Conservation (phyloP, 2,888 invertebrate species). For the Agonum fuliginosum region DNA sequence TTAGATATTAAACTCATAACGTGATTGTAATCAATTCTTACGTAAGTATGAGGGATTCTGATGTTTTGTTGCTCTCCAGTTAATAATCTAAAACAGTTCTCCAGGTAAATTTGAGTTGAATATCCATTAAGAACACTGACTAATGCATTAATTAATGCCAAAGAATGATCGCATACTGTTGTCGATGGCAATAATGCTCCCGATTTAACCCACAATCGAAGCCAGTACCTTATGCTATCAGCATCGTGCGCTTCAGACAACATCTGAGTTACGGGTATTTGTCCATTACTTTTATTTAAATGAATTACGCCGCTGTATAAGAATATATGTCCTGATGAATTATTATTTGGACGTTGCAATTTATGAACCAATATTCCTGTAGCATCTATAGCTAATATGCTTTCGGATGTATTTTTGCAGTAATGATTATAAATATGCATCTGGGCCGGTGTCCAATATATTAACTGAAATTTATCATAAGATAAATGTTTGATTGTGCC, state of each 20-base stretch:
- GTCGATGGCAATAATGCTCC: background rate
- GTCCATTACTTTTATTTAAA: background rate
- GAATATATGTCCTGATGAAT: constrained; percentile 52
- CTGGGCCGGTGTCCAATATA: constrained; percentile 57
- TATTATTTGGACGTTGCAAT: constrained; percentile 32
- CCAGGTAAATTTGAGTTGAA: background rate
- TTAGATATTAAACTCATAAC: constrained; percentile 2
- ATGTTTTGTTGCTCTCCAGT: background rate
- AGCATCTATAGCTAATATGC: constrained; percentile 52
- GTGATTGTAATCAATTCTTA: background rate
- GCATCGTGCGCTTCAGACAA: background rate
- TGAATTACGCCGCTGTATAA: background rate
- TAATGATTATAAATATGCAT: constrained; percentile 50
- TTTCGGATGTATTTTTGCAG: background rate
- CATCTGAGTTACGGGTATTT: background rate
- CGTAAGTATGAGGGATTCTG: background rate
- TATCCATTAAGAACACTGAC: background rate
- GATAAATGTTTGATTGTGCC: background rate
- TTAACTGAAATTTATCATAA: constrained; percentile 47
- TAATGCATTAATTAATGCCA: background rate
- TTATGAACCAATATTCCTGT: constrained; percentile 54
- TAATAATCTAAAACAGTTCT: background rate
- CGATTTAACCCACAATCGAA: background rate
- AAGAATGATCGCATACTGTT: background rate
- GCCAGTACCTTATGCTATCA: background rate